Evolutionary conservation across 2,113 vertebrate species (phyloP).

Genomic region (Ictalurus punctatus): DNA sequence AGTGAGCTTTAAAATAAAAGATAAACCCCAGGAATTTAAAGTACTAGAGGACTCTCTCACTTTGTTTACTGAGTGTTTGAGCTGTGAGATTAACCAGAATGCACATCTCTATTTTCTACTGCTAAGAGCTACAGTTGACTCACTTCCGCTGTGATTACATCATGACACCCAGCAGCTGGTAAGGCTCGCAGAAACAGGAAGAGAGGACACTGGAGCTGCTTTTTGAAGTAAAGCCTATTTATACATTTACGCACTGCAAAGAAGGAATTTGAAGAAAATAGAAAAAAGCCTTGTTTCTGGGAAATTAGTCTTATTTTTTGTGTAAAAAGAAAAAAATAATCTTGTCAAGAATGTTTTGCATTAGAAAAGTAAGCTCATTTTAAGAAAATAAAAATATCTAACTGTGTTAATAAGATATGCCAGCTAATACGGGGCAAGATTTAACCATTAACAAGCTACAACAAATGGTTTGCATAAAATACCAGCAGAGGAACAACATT

Average conservation of each 20-base stretch:
- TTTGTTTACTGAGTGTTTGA: neutral
- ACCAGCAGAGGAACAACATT: no score
- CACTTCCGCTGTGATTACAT: neutral
- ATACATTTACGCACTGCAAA: neutral
- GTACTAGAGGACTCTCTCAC: neutral
- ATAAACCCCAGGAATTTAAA: neutral
- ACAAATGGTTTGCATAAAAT: no score
- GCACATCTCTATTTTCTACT: neutral
- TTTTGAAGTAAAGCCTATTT: neutral
- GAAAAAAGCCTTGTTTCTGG: no score
- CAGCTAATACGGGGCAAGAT: no score
- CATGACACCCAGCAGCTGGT: neutral
- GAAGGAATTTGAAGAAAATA: no score
- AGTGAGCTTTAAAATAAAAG: neutral
- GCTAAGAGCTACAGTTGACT: neutral
- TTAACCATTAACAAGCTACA: no score
- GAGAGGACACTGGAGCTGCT: neutral
- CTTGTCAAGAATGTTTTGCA: no score
- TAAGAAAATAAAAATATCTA: no score
- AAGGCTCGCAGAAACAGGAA: neutral
- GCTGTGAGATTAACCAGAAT: neutral
- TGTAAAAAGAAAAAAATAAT: no score
- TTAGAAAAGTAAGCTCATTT: no score
- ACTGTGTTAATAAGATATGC: no score
- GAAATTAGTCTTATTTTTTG: no score